Evolutionary conservation across 2,888 invertebrate species (phyloP).

Genomic region (Bhutanitis thaidina): DNA sequence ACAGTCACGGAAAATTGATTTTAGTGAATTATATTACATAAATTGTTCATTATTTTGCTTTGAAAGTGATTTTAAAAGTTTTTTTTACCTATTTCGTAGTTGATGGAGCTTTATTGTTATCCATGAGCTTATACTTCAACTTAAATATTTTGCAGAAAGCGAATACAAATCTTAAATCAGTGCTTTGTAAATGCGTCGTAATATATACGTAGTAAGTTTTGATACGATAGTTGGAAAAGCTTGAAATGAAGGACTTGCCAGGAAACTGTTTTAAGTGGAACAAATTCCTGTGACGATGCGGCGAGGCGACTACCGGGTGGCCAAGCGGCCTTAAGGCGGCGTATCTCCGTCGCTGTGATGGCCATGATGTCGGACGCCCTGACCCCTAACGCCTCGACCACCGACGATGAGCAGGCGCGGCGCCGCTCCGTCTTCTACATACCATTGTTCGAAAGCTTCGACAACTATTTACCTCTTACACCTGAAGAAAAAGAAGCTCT

Average conservation of each 20-base stretch:
- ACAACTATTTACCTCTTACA: constrained; percentile 78
- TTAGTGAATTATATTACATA: constrained; percentile 8
- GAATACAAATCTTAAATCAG: constrained; percentile 21
- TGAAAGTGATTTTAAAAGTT: background rate
- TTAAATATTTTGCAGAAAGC: constrained; percentile 28
- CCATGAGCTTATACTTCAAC: constrained; percentile 42
- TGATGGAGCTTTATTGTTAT: constrained; percentile 7
- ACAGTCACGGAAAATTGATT: constrained; percentile 10
- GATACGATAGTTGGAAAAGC: constrained; percentile 26
- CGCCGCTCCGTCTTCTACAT: constrained; percentile 89
- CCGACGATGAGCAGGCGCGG: constrained; percentile 74
- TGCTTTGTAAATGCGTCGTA: constrained; percentile 37
- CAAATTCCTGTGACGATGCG: constrained; percentile 60
- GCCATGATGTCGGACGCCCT: constrained; percentile 62
- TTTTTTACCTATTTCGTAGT: background rate
- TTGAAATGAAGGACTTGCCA: constrained; percentile 46
- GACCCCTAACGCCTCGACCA: constrained; percentile 52
- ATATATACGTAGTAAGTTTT: constrained; percentile 30
- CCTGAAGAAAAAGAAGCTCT: constrained; percentile 69
- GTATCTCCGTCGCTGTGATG: constrained; percentile 51
- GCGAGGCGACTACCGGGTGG: constrained; percentile 46
- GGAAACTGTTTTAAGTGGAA: constrained; percentile 51
- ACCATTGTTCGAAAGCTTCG: constrained; percentile 82
- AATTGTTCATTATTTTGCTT: background rate
- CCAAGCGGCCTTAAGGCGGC: constrained; percentile 55